These are phyloP conservation scores for Cryptotis parvus DNA, from an alignment of 2,113 vertebrate genomes.

Conservation along the genomic window DNA sequence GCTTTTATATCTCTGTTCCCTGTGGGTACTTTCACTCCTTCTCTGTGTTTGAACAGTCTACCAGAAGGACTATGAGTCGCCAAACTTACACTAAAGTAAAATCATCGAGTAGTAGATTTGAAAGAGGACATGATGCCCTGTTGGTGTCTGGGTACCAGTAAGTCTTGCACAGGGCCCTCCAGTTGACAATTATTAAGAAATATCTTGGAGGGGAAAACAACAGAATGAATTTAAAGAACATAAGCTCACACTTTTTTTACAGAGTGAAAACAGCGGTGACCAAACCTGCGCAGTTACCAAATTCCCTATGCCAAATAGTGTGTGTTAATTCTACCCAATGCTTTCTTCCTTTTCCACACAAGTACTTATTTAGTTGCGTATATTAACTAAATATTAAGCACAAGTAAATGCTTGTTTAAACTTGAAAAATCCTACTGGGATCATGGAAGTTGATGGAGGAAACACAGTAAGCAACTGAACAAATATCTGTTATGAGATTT, in stretches of 20 bases:
- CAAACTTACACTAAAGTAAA: background rate
- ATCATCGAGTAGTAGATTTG: background rate
- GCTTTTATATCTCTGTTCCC: background rate
- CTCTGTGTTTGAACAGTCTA: background rate
- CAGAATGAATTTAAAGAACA: constrained; percentile 2
- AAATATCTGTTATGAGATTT: constrained; percentile 71
- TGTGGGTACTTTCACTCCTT: background rate
- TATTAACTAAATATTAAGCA: constrained; percentile 64
- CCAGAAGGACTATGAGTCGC: background rate
- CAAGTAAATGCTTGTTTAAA: constrained; percentile 71
- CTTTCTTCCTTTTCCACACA: constrained; percentile 33
- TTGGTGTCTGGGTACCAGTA: background rate
- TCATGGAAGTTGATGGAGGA: constrained; percentile 45
- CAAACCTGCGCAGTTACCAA: constrained; percentile 42
- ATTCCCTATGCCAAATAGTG: constrained; percentile 1
- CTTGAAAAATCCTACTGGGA: constrained; percentile 74
- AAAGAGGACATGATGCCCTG: background rate
- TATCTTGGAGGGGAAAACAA: background rate
- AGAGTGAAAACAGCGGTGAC: background rate
- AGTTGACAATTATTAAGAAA: background rate
- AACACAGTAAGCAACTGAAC: constrained; percentile 69
- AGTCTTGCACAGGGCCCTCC: background rate
- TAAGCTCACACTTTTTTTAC: background rate
- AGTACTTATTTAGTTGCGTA: constrained; percentile 45
- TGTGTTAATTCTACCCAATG: constrained; percentile 1